Evolutionary conservation across 2,888 invertebrate species (phyloP).

Genomic region (Deilephila elpenor): DNA sequence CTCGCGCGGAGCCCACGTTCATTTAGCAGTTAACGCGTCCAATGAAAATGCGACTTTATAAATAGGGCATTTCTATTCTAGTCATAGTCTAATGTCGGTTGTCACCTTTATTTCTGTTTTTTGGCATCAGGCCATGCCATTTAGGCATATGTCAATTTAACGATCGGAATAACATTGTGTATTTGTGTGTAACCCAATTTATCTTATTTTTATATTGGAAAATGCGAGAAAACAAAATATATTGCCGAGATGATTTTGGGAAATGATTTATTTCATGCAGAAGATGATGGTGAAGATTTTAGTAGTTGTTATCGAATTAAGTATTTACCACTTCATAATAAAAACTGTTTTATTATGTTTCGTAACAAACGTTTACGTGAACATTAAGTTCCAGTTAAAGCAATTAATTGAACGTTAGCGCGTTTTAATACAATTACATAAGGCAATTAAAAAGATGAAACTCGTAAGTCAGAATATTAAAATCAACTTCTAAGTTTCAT

Average conservation of each 20-base stretch:
- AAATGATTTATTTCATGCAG: not conserved
- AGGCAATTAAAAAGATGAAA: no score
- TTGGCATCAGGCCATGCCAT: constrained; percentile 60
- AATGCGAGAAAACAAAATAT: not conserved
- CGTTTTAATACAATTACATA: no score
- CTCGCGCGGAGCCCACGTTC: constrained; percentile 7
- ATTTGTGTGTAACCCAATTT: constrained; percentile 32
- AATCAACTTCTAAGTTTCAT: no score
- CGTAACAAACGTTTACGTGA: no score
- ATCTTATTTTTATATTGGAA: constrained; percentile 17
- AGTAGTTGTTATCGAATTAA: not conserved
- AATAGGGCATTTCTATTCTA: constrained; percentile 46
- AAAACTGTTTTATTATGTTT: no score
- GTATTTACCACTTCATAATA: no score
- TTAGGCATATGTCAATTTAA: constrained; percentile 59
- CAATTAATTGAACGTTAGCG: no score
- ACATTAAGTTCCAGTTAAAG: no score
- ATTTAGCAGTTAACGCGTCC: constrained; percentile 25
- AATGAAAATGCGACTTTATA: constrained; percentile 36
- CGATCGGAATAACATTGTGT: constrained; percentile 38
- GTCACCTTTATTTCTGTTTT: constrained; percentile 58
- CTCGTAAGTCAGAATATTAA: no score
- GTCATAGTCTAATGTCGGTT: constrained; percentile 47
- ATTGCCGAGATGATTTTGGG: not conserved
- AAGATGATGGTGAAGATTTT: not conserved